Base-by-base conservation (phyloP, 2,888 invertebrate genomes). In the Drosophila nigricruria region DNA sequence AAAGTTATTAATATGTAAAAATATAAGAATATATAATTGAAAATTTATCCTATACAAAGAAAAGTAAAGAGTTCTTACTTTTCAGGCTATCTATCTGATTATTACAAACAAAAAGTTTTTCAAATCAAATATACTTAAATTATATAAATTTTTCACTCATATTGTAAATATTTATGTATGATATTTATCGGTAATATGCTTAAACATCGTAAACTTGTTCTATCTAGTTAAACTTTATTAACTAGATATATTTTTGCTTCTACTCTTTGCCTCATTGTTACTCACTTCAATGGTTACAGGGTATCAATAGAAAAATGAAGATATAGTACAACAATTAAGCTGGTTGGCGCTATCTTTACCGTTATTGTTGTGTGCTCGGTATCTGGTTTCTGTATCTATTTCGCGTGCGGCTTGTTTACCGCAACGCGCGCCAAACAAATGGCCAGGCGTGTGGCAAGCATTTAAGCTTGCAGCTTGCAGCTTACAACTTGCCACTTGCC, bases 321-420 rank as follows among this genome's bases (percentile, higher is more conserved):
- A 72, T 67, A 40, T 47, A 42, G 52, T 56, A 70, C 60, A 77
- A 78, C 65, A 73, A 53, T 65, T 57, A 47, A 49, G 43, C 62
- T 45, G 40, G 40, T 61, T 40, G 47, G n/a, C 62, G 57, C 56
- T 70, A 77, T 77, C 73, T 73, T 42, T 66, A 58, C 49, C 56
- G 63, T 66, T 77, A 58, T 75, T 68, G 58, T 36, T 72, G 42
- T 67, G 30, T 58, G 32, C 30, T 43, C 57, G 38, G 61, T 65
- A 62, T 65, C 60, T 57, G 27, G 32, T 43, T 47, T 40, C 45
- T 50, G 63, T 79, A 77, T 76, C 58, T 70, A 38, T 60, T 61
- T 77, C 50, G 67, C 53, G 72, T 70, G 70, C 68, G 49, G 61
- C 69, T 71, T 72, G 64, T 75, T 81, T 84, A 70, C 74, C 79